These are phyloP conservation scores for Drosophila elegans DNA, from an alignment of 1,140 invertebrate species.

Conservation along the genomic window DNA sequence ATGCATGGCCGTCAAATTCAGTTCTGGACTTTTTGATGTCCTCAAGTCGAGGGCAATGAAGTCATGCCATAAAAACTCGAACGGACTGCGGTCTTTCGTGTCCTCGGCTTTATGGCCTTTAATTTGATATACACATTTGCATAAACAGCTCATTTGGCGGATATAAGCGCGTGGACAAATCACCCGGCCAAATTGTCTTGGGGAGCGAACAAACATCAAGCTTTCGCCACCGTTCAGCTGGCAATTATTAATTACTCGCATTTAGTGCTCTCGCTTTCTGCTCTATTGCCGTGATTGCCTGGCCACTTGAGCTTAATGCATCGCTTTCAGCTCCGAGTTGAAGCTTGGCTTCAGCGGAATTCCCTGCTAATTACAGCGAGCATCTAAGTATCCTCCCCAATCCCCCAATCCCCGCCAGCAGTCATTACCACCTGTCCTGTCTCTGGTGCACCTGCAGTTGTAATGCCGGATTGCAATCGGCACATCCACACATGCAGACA, in stretches of 20 bases:
- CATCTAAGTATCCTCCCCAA: constrained; percentile 27
- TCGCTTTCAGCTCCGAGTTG: constrained; percentile 26
- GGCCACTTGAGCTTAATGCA: constrained; percentile 44
- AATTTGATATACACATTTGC: constrained; percentile 78
- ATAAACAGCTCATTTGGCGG: constrained; percentile 76
- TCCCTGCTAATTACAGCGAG: constrained; percentile 65
- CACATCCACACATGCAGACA: constrained; percentile 25
- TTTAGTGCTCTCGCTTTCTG: constrained; percentile 37
- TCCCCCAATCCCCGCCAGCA: neutral
- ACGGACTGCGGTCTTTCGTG: constrained; percentile 31
- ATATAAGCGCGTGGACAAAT: constrained; percentile 65
- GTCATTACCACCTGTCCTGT: constrained; percentile 42
- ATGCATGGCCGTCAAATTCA: constrained; percentile 65
- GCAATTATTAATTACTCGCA: constrained; percentile 53
- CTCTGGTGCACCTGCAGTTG: constrained; percentile 31
- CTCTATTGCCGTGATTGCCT: constrained; percentile 44
- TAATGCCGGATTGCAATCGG: constrained; percentile 52
- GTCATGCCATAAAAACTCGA: constrained; percentile 65
- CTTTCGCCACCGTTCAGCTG: constrained; percentile 24
- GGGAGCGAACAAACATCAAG: constrained; percentile 11
- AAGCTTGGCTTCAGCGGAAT: constrained; percentile 47
- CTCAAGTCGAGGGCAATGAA: constrained; percentile 50
- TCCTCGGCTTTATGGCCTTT: constrained; percentile 72
- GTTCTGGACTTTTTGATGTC: constrained; percentile 59
- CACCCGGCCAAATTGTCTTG: constrained; percentile 21